phyloP scores from a whole-genome alignment of 2,888 invertebrate species.

The Autographa pulchrina region DNA sequence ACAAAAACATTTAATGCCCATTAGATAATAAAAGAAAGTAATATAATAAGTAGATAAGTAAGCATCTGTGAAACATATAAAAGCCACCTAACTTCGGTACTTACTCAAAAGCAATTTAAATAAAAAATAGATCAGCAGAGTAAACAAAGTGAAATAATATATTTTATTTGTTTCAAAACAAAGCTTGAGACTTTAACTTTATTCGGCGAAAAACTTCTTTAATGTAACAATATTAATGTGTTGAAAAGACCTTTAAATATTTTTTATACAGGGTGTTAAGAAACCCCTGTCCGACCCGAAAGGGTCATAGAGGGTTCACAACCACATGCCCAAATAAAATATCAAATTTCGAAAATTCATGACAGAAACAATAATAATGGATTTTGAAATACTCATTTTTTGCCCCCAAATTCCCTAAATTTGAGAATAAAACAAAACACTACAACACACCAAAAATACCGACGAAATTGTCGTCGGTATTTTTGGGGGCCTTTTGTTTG shows the following conservation, averaged over 20 bases:
- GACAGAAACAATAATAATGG: too few species aligned
- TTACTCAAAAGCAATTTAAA: slow-evolving; percentile 37
- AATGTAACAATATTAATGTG: slow-evolving; percentile 19
- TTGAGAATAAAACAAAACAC: too few species aligned
- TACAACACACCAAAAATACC: too few species aligned
- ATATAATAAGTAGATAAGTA: neutral
- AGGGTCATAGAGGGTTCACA: too few species aligned
- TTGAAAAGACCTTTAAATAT: slow-evolving; percentile 18
- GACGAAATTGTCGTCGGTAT: too few species aligned
- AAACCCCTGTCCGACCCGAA: too few species aligned
- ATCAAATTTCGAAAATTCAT: too few species aligned
- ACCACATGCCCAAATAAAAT: too few species aligned
- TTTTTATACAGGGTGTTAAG: too few species aligned
- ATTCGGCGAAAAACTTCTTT: slow-evolving; percentile 29
- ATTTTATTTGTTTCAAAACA: slow-evolving; percentile 15
- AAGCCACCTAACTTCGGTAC: slow-evolving; percentile 30
- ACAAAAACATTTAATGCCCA: neutral
- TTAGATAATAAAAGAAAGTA: neutral
- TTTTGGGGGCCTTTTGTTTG: too few species aligned
- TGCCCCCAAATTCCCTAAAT: too few species aligned
- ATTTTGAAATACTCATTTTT: too few species aligned
- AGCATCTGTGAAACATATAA: slow-evolving; percentile 15
- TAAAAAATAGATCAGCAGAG: slow-evolving; percentile 20
- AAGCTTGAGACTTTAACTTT: slow-evolving; percentile 26
- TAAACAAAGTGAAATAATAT: slow-evolving; percentile 18